Percentiles rank a stretch among this genome's conserved stretches.
These are phyloP conservation scores for Aptenodytes patagonicus DNA, from an alignment of 2,113 vertebrate genomes.

Conservation along the genomic window DNA sequence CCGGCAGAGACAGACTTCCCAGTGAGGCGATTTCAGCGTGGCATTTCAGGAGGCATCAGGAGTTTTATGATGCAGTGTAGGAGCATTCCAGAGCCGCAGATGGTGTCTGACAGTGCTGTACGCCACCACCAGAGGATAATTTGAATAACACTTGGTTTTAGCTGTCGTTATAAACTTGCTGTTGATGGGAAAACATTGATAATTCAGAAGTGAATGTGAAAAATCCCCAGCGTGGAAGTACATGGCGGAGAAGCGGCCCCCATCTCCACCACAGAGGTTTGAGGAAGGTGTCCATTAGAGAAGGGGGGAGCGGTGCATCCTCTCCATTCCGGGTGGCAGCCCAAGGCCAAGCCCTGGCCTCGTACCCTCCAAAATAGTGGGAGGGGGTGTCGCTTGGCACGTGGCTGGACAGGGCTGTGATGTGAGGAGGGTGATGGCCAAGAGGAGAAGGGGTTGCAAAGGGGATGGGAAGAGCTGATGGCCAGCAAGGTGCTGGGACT, in stretches of 20 bases:
- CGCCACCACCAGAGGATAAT: conserved; percentile 45
- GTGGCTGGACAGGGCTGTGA: background rate
- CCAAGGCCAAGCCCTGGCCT: background rate
- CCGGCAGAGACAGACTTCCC: background rate
- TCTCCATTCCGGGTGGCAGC: background rate
- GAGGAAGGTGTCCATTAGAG: background rate
- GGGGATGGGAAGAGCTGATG: background rate
- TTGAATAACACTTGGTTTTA: conserved; percentile 56
- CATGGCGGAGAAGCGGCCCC: background rate
- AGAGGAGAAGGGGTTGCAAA: background rate
- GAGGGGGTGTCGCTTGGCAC: fast-evolving
- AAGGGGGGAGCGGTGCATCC: background rate
- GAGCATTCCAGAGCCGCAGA: conserved; percentile 15
- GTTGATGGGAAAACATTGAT: conserved; percentile 33
- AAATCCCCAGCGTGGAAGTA: background rate
- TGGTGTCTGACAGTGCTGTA: conserved; percentile 33
- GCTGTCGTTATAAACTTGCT: conserved; percentile 36
- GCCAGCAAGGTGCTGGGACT: too few species aligned
- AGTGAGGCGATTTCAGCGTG: conserved; percentile 24
- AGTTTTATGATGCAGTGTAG: background rate
- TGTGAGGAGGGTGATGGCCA: background rate
- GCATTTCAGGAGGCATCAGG: conserved; percentile 18
- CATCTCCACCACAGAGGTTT: background rate
- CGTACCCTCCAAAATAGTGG: fast-evolving
- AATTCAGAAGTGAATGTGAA: conserved; percentile 51